Base-by-base conservation (phyloP, 2,113 vertebrate genomes). In the Tapirus terrestris region DNA sequence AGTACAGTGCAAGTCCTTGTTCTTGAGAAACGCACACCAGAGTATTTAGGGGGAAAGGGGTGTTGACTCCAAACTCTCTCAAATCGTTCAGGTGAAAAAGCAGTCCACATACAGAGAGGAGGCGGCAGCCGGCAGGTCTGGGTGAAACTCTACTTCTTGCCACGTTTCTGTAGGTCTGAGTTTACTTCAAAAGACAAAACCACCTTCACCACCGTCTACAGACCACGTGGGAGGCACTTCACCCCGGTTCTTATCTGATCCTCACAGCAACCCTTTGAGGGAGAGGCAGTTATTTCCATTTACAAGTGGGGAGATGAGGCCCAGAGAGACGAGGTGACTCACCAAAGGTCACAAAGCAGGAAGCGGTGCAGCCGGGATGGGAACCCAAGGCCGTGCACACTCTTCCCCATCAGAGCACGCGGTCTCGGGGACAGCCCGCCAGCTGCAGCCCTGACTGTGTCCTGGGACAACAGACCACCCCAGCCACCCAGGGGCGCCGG, bases 1-100 rank as follows among this genome's bases (percentile, higher is more conserved):
- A n/a, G n/a, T n/a, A n/a, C n/a, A 20, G 18, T 0, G 14, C 29
- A n/a, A 17, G 21, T 17, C 86, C 21, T 43, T 0, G 18, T 21
- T 39, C 18, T 21, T 20, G 27, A 18, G 82, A 83, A 75, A 72
- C 1, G 0, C 45, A 31, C 27, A 0, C 33, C 21, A 6, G 20
- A 11, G 43, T 25, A 1, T 4, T 10, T 0, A 5, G 27, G 61
- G 36, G 1, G 6, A 61, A 53, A 77, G 33, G 16, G 6, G 21
- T 1, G 8, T 36, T 7, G 36, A 39, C 13, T 2, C 61, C 27
- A 3, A 25, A 76, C 8, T 61, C 73, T 36, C 39, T 5, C 36
- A 4, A 3, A 21, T 0, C 3, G 23, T 18, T 39, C 21, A 1
- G n/a, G 21, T 18, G 20, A 2, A 51, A 21, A 36, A 33, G 48